Evolutionary conservation across 2,797 vertebrate genomes (phyloP).

Genomic region (Diplodus puntazzo): DNA sequence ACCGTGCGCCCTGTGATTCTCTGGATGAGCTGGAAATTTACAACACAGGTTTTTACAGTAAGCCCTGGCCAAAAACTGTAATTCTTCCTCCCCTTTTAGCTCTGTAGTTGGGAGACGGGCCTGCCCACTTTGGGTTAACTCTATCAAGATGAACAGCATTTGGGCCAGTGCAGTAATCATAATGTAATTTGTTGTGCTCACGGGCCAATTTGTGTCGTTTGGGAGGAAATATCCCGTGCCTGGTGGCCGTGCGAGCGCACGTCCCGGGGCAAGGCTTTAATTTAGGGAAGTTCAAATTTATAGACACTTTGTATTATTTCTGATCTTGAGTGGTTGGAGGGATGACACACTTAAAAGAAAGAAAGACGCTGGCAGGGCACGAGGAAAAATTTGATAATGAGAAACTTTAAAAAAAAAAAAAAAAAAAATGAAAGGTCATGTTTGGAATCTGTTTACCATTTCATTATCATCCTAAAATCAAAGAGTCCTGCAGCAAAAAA

Average conservation of each 20-base stretch:
- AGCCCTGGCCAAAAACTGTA: slow-evolving; percentile 62
- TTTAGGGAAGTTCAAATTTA: slow-evolving; percentile 77
- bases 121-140: slow-evolving; percentile 72
- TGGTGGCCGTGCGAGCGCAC: slow-evolving; percentile 62
- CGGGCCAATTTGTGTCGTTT: slow-evolving; percentile 77
- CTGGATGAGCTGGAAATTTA: slow-evolving; percentile 78
- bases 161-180: slow-evolving; percentile 76
- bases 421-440: slow-evolving; percentile 74
- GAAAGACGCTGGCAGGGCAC: slow-evolving; percentile 63
- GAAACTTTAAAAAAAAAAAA: slow-evolving; percentile 53
- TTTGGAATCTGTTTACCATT: slow-evolving; percentile 81
- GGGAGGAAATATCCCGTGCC: slow-evolving; percentile 64
- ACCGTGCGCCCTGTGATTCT: slow-evolving; percentile 70
- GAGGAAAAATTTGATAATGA: slow-evolving; percentile 76
- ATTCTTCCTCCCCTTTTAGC: slow-evolving; percentile 71
- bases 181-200: slow-evolving; percentile 81
- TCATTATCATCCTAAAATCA: slow-evolving; percentile 81
- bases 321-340: slow-evolving; percentile 74
- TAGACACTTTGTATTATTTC: slow-evolving; percentile 81
- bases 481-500: slow-evolving; percentile 50
- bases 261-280: slow-evolving; percentile 75
- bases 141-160: slow-evolving; percentile 78
- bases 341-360: slow-evolving; percentile 73
- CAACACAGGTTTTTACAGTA: slow-evolving; percentile 70
- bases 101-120: slow-evolving; percentile 52